These are phyloP conservation scores for Stictocephala bisonia DNA, from an alignment of 2,888 invertebrate genomes.

Conservation along the genomic window DNA sequence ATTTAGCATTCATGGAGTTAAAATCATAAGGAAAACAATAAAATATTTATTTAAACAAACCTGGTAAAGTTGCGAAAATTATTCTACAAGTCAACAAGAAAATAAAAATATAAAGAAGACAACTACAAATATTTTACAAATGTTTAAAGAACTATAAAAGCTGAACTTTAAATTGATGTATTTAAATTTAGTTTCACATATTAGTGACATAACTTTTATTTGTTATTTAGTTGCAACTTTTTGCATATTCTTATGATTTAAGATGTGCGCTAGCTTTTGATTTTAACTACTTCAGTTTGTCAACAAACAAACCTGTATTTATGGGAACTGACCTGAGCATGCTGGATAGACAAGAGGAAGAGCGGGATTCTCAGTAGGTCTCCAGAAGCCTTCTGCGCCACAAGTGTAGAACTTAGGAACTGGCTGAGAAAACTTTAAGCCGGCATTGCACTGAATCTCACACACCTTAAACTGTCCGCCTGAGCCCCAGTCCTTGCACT, in stretches of 20 bases:
- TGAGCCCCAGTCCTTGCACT: slow-evolving; percentile 96
- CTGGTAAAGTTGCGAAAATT: no score
- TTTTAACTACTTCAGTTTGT: background rate
- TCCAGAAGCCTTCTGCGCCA: slow-evolving; percentile 98
- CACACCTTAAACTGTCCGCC: slow-evolving; percentile 96
- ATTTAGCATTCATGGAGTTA: no score
- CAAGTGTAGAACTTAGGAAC: slow-evolving; percentile 98
- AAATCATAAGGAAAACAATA: no score
- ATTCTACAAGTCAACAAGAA: no score
- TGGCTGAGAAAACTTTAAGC: slow-evolving; percentile 90
- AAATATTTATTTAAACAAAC: no score
- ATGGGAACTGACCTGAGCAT: slow-evolving; percentile 77
- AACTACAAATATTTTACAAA: no score
- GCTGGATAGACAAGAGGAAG: slow-evolving; percentile 90
- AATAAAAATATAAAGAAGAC: no score
- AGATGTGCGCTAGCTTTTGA: no score
- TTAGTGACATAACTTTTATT: background rate
- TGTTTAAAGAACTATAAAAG: no score
- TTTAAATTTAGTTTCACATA: background rate
- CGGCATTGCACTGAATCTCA: slow-evolving; percentile 87
- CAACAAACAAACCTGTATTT: background rate
- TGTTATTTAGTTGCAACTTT: background rate
- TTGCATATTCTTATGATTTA: background rate
- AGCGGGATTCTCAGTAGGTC: slow-evolving; percentile 84
- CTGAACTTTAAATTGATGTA: no score